Percentiles rank a stretch among this genome's conserved stretches.
These are phyloP conservation scores for Aphodius sticticus DNA, from an alignment of 2,888 invertebrate genomes.

Conservation along the genomic window DNA sequence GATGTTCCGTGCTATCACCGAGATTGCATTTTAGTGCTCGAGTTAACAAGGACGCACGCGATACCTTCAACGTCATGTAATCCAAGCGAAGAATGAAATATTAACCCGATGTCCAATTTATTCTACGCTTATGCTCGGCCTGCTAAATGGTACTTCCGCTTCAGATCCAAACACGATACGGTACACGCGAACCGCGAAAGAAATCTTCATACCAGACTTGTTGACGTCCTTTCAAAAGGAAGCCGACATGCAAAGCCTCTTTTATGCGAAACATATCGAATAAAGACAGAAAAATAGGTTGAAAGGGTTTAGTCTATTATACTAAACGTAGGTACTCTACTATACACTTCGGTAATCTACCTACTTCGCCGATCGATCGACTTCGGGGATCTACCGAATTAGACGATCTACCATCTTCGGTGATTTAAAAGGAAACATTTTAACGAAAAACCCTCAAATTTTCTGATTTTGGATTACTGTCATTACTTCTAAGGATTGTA, in stretches of 20 bases:
- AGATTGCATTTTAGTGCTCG: not conserved
- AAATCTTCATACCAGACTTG: not conserved
- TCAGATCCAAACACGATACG: not conserved
- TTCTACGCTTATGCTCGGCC: constrained; percentile 4
- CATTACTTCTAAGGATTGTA: too few relatives aligned
- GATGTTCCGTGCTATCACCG: not conserved
- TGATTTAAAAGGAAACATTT: too few relatives aligned
- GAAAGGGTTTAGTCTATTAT: not conserved
- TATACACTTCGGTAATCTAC: too few relatives aligned
- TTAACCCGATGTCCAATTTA: constrained; percentile 4
- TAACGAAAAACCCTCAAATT: too few relatives aligned
- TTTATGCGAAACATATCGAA: not conserved
- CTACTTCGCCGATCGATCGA: too few relatives aligned
- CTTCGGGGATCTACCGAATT: too few relatives aligned
- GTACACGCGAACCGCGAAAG: not conserved
- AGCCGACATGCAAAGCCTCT: not conserved
- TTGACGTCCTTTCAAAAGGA: not conserved
- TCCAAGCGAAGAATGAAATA: not conserved
- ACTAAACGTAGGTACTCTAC: not conserved
- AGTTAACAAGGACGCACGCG: not conserved
- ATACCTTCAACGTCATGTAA: not conserved
- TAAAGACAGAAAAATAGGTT: not conserved
- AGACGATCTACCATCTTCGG: too few relatives aligned
- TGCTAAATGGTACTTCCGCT: not conserved
- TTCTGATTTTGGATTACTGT: too few relatives aligned